A percentile compares a stretch with the other conserved stretches of the same genome.
These are phyloP conservation scores for Smittia aterrima DNA, from an alignment of 2,888 invertebrate genomes.

Conservation along the genomic window DNA sequence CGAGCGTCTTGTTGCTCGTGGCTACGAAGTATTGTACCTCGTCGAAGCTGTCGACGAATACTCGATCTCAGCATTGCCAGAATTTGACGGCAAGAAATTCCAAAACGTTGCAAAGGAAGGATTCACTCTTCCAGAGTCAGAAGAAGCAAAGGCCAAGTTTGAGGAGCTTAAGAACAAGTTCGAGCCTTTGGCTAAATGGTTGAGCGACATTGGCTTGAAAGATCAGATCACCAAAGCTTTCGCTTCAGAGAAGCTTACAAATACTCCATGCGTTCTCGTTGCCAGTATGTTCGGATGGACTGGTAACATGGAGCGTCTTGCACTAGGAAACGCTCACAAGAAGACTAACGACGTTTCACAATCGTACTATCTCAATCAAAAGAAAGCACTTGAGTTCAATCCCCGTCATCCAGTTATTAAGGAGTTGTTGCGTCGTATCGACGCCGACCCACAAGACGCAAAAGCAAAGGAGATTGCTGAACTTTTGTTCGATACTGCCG, in stretches of 20 bases:
- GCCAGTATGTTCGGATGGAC: conserved; percentile 98
- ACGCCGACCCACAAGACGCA: conserved; percentile 72
- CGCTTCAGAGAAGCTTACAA: conserved; percentile 82
- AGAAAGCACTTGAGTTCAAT: conserved; percentile 96
- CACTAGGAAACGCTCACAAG: conserved; percentile 93
- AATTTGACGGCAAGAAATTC: conserved; percentile 98
- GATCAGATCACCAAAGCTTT: conserved; percentile 76
- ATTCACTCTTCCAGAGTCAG: conserved; percentile 75
- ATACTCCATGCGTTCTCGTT: conserved; percentile 93
- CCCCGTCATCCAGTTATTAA: conserved; percentile 94
- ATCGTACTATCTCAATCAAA: conserved; percentile 83
- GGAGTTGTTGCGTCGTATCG: conserved; percentile 82
- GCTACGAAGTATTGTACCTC: conserved; percentile 92
- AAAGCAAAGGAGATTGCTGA: conserved; percentile 79
- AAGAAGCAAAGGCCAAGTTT: conserved; percentile 68
- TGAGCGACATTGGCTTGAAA: conserved; percentile 76
- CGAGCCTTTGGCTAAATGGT: conserved; percentile 89
- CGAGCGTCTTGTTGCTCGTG: conserved; percentile 86
- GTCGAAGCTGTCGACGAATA: conserved; percentile 99
- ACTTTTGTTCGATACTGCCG: conserved; percentile 90
- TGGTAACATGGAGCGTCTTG: conserved; percentile 98
- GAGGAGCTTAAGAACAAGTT: conserved; percentile 75
- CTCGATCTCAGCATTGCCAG: conserved; percentile 91
- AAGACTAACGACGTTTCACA: conserved; percentile 90
- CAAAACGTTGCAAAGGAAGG: conserved; percentile 99